phyloP scores from a whole-genome alignment of 2,113 vertebrate species.

The Circaetus gallicus region DNA sequence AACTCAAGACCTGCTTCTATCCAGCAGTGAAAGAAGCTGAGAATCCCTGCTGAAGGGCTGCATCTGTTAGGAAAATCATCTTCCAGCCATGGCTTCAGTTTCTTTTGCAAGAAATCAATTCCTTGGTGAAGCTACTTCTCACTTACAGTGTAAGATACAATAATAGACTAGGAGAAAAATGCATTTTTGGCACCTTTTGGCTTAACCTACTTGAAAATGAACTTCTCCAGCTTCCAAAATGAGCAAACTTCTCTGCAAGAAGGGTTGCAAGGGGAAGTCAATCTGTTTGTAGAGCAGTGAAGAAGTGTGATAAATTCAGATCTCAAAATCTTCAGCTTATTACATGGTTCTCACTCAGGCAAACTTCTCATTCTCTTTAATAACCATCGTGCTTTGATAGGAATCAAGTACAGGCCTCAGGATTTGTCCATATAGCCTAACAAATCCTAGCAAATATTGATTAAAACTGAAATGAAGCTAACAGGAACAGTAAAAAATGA shows the following conservation, averaged over 20 bases:
- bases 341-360: not conserved
- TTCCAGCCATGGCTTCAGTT: conserved; percentile 46
- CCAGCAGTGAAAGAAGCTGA: conserved; percentile 50
- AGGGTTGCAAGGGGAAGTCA: conserved; percentile 38
- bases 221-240: conserved; percentile 39
- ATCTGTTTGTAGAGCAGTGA: conserved; percentile 21
- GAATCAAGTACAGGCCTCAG: not conserved
- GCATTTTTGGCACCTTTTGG: conserved; percentile 66
- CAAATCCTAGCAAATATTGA: conserved; percentile 38
- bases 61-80: conserved; percentile 57
- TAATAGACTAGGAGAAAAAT: conserved; percentile 66
- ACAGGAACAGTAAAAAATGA: not conserved
- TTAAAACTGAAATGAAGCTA: conserved; percentile 23
- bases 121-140: conserved; percentile 65
- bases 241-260: conserved; percentile 34
- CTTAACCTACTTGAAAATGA: conserved; percentile 68
- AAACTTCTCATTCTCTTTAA: conserved; percentile 25
- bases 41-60: conserved; percentile 57
- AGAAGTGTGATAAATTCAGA: conserved; percentile 26
- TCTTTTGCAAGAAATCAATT: conserved; percentile 58
- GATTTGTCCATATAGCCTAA: conserved; percentile 15
- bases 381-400: not conserved
- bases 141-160: conserved; percentile 67
- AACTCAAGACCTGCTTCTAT: conserved; percentile 48
- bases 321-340: not conserved